Evolutionary conservation across 2,113 vertebrate species (phyloP).

Genomic region (Zootoca vivipara): DNA sequence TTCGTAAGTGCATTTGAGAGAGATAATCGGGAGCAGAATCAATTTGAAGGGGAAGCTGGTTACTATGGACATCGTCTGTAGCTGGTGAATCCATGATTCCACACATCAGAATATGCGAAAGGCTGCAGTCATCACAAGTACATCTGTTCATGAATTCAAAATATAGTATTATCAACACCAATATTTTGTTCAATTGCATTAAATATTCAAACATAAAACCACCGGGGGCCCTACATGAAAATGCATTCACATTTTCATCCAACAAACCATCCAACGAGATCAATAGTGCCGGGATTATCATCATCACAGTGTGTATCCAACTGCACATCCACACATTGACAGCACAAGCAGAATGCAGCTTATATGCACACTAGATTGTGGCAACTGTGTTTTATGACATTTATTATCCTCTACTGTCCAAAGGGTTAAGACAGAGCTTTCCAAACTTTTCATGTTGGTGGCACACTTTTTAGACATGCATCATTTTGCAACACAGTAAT

Average conservation of each 20-base stretch:
- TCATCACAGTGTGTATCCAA: background rate
- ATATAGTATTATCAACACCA: background rate
- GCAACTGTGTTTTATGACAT: background rate
- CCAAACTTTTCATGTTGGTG: no score
- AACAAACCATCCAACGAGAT: background rate
- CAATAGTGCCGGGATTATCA: background rate
- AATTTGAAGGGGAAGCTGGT: slow-evolving; percentile 88
- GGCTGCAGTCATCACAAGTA: slow-evolving; percentile 98
- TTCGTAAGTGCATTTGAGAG: slow-evolving; percentile 89
- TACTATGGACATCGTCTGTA: slow-evolving; percentile 88
- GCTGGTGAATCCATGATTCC: slow-evolving; percentile 97
- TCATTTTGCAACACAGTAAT: no score
- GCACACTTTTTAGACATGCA: no score
- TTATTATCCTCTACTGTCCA: background rate
- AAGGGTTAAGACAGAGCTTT: background rate
- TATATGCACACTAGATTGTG: background rate
- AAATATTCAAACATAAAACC: background rate
- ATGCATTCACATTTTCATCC: background rate
- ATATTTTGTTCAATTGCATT: slow-evolving; percentile 21
- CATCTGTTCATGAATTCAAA: slow-evolving; percentile 80
- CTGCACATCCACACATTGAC: background rate
- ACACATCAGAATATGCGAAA: slow-evolving; percentile 97
- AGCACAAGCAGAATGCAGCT: background rate
- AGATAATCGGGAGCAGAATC: slow-evolving; percentile 88
- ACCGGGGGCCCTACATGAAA: background rate